Evolutionary conservation across 2,797 vertebrate species (phyloP), one percentile per base, ranked within the genome.

Genomic region (Coreius guichenoti): DNA sequence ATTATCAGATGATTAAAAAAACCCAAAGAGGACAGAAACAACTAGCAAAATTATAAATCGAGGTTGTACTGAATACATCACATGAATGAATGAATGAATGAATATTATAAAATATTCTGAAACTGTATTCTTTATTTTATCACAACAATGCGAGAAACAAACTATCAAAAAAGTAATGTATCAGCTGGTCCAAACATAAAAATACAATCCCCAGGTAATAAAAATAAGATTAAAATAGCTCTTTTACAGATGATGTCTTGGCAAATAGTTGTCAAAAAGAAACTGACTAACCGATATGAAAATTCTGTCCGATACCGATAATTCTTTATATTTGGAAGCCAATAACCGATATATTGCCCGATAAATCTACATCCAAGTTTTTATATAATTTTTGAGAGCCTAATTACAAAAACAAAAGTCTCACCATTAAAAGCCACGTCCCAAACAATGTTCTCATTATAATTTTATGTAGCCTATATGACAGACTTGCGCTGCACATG

Each of bases 1-100:
- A 49, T 16, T 26, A n/a, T 68, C 51, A 81, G 58, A 82, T 61
- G 61, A 51, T 67, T 54, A 26, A 79, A 56, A 81, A 61, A 68
- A 84, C 26, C 7, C 8, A 31, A 80, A 80, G 39, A 72, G 19
- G 26, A 63, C 8, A 69, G 3, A 23, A 63, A 36, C 36, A 84
- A 70, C 85, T 56, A 83, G 79, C 81, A 84, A 76, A 65, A 68
- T 21, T 8, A 23, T 16, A 58, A 26, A 16, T 33, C 0, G 8
- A 17, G 31, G 31, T 76, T 33, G 9, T 8, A 31, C 8, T 23
- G n/a, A 58, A 58, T 49, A 63, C 69, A n/a, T 54, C 4, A 26
- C 39, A 43, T 43, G 39, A 67, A 80, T 47, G 33, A 76, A 43
- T 43, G 39, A 67, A 80, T 47, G 33, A 76, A 76, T 56, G 31